Evolutionary conservation across 2,888 invertebrate species (phyloP), one percentile per base, ranked within the genome.

Genomic region (Synanthedon vespiformis): DNA sequence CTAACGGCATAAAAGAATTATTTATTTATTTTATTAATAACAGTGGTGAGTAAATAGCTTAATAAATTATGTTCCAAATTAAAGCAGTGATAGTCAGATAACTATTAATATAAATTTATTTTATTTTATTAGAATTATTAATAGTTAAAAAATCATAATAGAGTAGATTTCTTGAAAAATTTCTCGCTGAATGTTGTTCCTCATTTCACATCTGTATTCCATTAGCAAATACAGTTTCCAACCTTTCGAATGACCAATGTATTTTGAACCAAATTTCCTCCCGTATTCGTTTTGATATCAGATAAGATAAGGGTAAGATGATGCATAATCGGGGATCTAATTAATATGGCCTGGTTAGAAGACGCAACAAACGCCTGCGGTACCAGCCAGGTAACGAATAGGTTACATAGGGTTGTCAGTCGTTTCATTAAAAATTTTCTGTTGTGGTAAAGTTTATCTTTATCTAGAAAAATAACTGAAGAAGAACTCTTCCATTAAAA

Each of bases 361-460:
- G 84, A 83, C 79, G 82, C 71, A 74, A 78, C 74, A 67, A 81
- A 74, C 80, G 85, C 84, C 84, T 70, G 76, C 79, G 85, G 84
- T 80, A 76, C 77, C 72, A 73, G 66, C 60, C 70, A 80, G 78
- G 79, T 80, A 80, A 79, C 71, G 73, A 70, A 70, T 62, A 60
- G 60, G 58, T 47, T 52, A 55, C 53, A 52, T 63, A 79, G 76
- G 80, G 80, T 56, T 80, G 72, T 52, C 59, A 57, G 49, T 34
- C 27, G 27, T 34, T 34, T 34, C 27, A 8, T 34, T 34, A 8
- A 8, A 34, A 34, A 34, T 34, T 2, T 10, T 34, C 34, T 34
- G 34, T 34, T 8, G 3, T 0, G 8, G 34, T 34, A 22, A 22
- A 34, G 34, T 34, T 34, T 34, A 34, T 2, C 2, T 34, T 8